Conservation (phyloP, 2,888 invertebrate genomes). For the Neuroscelio doddi region DNA sequence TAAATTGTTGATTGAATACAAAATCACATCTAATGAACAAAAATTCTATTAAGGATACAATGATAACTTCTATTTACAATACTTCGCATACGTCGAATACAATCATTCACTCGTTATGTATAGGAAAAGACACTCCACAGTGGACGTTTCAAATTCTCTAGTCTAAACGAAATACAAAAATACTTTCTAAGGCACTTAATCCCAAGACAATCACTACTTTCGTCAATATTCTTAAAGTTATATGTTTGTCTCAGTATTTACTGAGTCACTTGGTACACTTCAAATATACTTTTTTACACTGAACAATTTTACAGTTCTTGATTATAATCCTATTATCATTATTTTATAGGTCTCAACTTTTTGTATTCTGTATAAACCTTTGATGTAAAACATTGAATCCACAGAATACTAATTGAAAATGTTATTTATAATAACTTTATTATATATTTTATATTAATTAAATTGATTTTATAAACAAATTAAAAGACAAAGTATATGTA, state of each 20-base stretch:
- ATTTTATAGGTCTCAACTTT: not conserved
- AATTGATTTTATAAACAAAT: too few relatives aligned
- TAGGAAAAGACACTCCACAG: conserved; percentile 39
- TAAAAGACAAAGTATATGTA: not conserved
- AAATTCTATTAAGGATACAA: conserved; percentile 1
- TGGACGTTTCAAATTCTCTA: conserved; percentile 28
- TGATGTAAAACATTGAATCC: too few relatives aligned
- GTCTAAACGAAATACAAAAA: conserved; percentile 45
- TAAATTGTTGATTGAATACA: conserved; percentile 11
- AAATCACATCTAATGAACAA: conserved; percentile 21
- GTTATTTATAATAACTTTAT: too few relatives aligned
- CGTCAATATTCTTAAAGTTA: too few relatives aligned
- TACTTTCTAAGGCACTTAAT: conserved; percentile 48
- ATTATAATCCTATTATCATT: not conserved
- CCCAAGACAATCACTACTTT: conserved; percentile 37
- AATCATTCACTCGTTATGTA: conserved; percentile 32
- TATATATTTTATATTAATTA: too few relatives aligned
- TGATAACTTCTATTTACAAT: conserved; percentile 39
- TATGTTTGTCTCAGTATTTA: too few relatives aligned
- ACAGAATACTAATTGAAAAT: too few relatives aligned
- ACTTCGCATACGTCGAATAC: conserved; percentile 26
- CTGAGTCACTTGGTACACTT: too few relatives aligned
- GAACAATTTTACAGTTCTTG: not conserved
- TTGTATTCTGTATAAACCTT: too few relatives aligned
- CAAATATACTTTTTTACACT: too few relatives aligned